These are phyloP conservation scores for Bombus sibiricus DNA, from an alignment of 1,140 invertebrate genomes.

Conservation along the genomic window DNA sequence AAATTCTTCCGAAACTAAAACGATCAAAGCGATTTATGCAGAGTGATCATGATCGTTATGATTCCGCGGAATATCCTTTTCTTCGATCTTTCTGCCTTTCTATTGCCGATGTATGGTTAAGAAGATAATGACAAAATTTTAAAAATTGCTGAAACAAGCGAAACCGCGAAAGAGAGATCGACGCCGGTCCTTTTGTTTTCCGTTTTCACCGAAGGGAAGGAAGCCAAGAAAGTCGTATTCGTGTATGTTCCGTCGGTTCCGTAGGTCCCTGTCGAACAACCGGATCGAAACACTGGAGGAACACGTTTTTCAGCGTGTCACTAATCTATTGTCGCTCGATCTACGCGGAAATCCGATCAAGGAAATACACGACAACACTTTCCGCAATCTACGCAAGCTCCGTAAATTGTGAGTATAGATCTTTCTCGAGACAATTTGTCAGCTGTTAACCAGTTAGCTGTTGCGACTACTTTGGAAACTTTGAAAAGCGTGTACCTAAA, in stretches of 20 bases:
- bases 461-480: no score
- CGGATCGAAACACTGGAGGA: conserved; percentile 86
- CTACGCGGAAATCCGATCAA: conserved; percentile 88
- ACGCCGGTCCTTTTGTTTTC: conserved; percentile 34
- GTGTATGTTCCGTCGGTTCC: conserved; percentile 53
- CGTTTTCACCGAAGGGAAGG: conserved; percentile 2
- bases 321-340: conserved; percentile 86
- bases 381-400: conserved; percentile 86
- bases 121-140: neutral
- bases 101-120: no score
- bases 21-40: neutral
- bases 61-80: neutral
- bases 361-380: conserved; percentile 85
- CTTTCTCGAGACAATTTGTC: neutral
- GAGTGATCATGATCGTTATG: neutral
- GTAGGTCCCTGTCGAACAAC: conserved; percentile 88
- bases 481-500: no score
- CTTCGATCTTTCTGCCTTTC: neutral
- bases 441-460: no score
- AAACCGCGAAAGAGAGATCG: neutral
- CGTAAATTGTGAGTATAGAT: conserved; percentile 87
- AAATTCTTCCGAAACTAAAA: neutral
- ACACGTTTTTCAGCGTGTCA: conserved; percentile 84
- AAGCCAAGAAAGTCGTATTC: conserved; percentile 48
- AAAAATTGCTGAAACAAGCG: neutral